Percentiles rank a stretch among this genome's conserved stretches.
These are phyloP conservation scores for Pantherophis alleghaniensis DNA, from an alignment of 2,797 vertebrate genomes.

Conservation along the genomic window DNA sequence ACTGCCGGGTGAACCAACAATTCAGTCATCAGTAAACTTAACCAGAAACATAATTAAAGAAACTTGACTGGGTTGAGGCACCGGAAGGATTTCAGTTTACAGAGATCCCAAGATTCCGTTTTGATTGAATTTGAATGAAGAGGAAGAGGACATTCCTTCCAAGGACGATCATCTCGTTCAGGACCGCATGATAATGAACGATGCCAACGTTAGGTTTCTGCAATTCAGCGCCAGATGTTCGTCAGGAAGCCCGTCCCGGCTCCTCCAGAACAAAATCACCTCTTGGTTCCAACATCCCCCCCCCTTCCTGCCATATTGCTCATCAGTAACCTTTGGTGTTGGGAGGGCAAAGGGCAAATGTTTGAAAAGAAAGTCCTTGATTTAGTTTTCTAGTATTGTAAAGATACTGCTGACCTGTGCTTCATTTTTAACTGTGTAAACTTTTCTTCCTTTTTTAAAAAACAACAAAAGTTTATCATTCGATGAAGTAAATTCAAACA, in stretches of 20 bases:
- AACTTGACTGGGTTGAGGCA: slow-evolving; percentile 87
- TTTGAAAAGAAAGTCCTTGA: slow-evolving; percentile 85
- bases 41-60: slow-evolving; percentile 76
- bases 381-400: slow-evolving; percentile 99
- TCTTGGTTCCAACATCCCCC: slow-evolving; percentile 78
- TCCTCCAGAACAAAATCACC: slow-evolving; percentile 74
- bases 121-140: slow-evolving; percentile 75
- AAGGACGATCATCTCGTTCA: slow-evolving; percentile 78
- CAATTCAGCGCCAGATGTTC: slow-evolving; percentile 75
- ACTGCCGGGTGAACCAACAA: slow-evolving; percentile 94
- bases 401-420: slow-evolving; percentile 94
- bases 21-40: slow-evolving; percentile 81
- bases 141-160: slow-evolving; percentile 79
- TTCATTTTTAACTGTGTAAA: slow-evolving; percentile 96
- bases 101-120: slow-evolving; percentile 86
- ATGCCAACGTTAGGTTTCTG: slow-evolving; percentile 73
- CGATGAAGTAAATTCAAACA: slow-evolving; percentile 79
- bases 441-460: slow-evolving; percentile 82
- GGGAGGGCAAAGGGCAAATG: slow-evolving; percentile 73
- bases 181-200: slow-evolving; percentile 77
- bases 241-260: slow-evolving; percentile 74
- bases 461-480: slow-evolving; percentile 82
- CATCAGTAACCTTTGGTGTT: slow-evolving; percentile 79
- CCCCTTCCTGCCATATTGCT: slow-evolving; percentile 80
- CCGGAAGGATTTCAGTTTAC: slow-evolving; percentile 78